Base-by-base conservation (phyloP, 2,797 vertebrate species). In the Enteromius unitaeniatus region DNA sequence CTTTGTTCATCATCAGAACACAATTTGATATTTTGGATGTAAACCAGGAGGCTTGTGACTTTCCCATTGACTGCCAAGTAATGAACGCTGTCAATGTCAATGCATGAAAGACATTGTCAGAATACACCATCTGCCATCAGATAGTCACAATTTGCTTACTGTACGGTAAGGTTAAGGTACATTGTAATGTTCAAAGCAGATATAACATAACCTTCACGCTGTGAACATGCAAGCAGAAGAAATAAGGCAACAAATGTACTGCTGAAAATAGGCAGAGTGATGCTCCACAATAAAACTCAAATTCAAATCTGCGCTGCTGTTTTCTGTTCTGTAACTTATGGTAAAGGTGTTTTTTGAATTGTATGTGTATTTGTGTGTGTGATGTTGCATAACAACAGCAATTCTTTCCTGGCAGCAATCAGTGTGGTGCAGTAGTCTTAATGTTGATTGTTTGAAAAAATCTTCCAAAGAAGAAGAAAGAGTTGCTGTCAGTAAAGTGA, bases 351-450 rank as follows among this genome's bases (percentile, higher is more conserved):
- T 23, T 51, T 80, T 58, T 17, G 1, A 67, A 67, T 67, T 67
- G 6, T 28, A 10, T 28, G 53, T 55, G 6, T 55, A 21, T 55
- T 9, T 58, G 53, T 55, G 53, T 55, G 53, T n/a, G 45, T 15
- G 53, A 51, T 75, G 45, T 58, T 37, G 58, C 23, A 45, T 31
- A 64, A 79, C 5, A 67, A 65, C 23, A 65, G 68, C 13, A 65
- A 11, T 83, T 75, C 23, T 75, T 79, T 79, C 62, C 58, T 65
- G 23, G 13, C 60, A 68, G 60, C 49, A 75, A 10, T 85, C 40
- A 68, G 47, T 68, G 26, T 10, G 14, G 7, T n/a, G 42, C 79
- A 45, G 51, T 68, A 75, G 60, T 34, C 23, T 49, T 34, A 53
- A 72, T 60, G 37, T 45, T 26, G 47, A 17, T 75, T 37, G n/a